Conservation (phyloP, 2,888 invertebrate genomes). For the Trachelus tabidus region DNA sequence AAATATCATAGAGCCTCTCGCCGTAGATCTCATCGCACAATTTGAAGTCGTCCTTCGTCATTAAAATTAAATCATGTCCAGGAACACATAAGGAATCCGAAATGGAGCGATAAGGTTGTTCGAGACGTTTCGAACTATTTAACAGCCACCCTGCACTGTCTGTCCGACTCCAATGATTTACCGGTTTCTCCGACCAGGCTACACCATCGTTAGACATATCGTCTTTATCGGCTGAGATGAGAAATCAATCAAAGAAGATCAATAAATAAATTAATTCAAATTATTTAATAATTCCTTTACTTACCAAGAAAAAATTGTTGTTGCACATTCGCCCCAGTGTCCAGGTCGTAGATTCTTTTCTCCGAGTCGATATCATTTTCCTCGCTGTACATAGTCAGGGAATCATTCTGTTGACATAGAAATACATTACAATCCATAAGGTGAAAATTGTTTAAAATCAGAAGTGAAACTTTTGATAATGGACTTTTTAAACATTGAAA, state of each 20-base stretch:
- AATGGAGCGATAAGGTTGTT: slow-evolving; percentile 52
- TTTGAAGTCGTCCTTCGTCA: slow-evolving; percentile 53
- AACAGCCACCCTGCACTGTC: slow-evolving; percentile 71
- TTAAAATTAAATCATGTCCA: slow-evolving; percentile 49
- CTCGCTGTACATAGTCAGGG: background rate
- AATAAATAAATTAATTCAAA: background rate
- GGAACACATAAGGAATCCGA: slow-evolving; percentile 55
- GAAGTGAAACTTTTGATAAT: no score
- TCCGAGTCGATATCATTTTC: background rate
- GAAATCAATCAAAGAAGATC: background rate
- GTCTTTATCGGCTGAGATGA: background rate
- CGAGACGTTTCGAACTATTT: slow-evolving; percentile 53
- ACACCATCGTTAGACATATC: slow-evolving; percentile 44
- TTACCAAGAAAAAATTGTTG: background rate
- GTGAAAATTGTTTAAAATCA: background rate
- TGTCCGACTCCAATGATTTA: slow-evolving; percentile 70
- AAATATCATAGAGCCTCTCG: slow-evolving; percentile 51
- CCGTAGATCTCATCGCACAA: slow-evolving; percentile 55
- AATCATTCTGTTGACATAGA: background rate
- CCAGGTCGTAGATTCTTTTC: background rate
- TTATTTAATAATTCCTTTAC: background rate
- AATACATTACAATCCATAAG: background rate
- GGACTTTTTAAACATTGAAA: no score
- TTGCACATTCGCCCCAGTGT: background rate
- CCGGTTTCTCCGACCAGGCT: slow-evolving; percentile 70